These are phyloP conservation scores for Himantopus leucocephalus DNA, from an alignment of 2,113 vertebrate genomes.

Conservation along the genomic window DNA sequence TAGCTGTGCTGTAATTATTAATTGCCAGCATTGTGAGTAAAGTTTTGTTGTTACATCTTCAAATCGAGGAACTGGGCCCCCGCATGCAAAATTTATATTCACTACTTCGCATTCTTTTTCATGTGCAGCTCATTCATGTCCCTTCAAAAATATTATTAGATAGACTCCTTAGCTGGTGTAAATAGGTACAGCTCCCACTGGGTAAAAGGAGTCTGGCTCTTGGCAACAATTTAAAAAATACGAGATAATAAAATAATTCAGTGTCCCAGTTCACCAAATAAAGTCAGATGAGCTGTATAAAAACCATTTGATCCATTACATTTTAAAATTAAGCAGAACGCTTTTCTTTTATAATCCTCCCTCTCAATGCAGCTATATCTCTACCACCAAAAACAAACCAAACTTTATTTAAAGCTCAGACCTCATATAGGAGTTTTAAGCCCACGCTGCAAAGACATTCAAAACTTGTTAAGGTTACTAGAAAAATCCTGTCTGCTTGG, in stretches of 20 bases:
- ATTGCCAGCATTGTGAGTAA: not conserved
- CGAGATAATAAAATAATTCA: not conserved
- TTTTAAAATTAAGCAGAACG: not conserved
- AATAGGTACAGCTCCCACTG: not conserved
- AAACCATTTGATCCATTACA: not conserved
- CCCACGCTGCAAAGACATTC: not conserved
- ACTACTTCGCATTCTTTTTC: not conserved
- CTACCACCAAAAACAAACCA: not conserved
- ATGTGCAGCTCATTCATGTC: slow-evolving; percentile 16
- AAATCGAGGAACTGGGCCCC: not conserved
- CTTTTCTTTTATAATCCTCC: not conserved
- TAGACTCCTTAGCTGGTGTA: not conserved
- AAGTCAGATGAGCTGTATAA: not conserved
- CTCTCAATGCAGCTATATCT: not conserved
- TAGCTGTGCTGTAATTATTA: not conserved
- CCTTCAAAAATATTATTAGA: not conserved
- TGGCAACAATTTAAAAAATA: not conserved
- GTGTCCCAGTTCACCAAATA: not conserved
- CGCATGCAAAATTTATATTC: not conserved
- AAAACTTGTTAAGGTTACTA: slow-evolving; percentile 25
- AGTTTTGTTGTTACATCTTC: not conserved
- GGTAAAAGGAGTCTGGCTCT: not conserved
- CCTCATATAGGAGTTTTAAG: not conserved
- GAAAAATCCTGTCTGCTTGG: slow-evolving; percentile 5
- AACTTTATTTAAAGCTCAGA: slow-evolving; percentile 20